phyloP scores from a whole-genome alignment of 2,888 invertebrate species.

The Habrosyne pyritoides region DNA sequence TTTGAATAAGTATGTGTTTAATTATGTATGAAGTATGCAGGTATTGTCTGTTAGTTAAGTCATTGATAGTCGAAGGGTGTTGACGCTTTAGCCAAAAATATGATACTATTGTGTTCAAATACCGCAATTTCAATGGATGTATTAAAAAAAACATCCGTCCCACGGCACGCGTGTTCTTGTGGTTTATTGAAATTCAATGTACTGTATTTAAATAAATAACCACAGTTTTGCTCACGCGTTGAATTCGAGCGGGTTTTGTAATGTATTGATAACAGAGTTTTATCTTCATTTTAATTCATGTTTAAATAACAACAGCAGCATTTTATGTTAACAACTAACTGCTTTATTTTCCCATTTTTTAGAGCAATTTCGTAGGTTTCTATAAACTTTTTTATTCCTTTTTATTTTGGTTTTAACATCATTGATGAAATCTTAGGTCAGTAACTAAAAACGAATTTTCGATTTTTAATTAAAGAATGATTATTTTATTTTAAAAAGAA shows the following conservation, averaged over 20 bases:
- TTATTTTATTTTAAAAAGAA: no score
- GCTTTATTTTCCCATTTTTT: not conserved
- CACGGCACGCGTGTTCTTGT: not conserved
- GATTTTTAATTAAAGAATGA: no score
- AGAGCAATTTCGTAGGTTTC: not conserved
- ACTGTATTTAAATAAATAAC: not conserved
- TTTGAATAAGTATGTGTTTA: constrained; percentile 13
- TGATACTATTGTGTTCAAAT: not conserved
- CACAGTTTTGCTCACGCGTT: not conserved
- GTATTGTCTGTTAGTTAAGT: constrained; percentile 4
- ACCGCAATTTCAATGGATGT: not conserved
- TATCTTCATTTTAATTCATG: not conserved
- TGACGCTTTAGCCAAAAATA: not conserved
- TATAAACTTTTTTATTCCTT: no score
- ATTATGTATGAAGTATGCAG: constrained; percentile 13
- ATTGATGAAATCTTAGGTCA: no score
- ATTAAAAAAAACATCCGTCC: not conserved
- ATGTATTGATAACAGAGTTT: not conserved
- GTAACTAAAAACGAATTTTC: no score
- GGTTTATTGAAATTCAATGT: not conserved
- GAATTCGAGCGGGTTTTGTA: not conserved
- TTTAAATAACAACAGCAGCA: not conserved
- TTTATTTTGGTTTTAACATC: no score
- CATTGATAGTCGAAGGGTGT: not conserved
- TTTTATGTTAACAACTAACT: not conserved